These are phyloP conservation scores for Neelides sp. DNA, from an alignment of 1,140 invertebrate species.

Conservation along the genomic window DNA sequence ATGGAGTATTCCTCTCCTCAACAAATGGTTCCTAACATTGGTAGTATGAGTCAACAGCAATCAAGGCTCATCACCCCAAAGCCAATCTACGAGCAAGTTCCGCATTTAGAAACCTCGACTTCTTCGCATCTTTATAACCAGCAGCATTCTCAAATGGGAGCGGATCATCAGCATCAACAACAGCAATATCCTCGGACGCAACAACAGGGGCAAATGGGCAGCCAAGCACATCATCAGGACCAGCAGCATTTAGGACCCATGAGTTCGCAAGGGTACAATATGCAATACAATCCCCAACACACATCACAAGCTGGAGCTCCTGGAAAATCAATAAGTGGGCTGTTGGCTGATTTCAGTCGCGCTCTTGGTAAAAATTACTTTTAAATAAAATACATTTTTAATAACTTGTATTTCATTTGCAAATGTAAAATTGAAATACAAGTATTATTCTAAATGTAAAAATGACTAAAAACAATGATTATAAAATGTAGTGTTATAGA, in stretches of 20 bases:
- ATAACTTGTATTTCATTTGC: conserved; percentile 10
- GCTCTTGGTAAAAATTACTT: conserved; percentile 36
- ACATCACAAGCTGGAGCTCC: conserved; percentile 16
- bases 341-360: conserved; percentile 43
- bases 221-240: conserved; percentile 6
- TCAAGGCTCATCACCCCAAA: too few species aligned
- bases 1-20: too few species aligned
- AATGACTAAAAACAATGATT: background rate
- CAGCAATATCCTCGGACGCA: conserved; percentile 7
- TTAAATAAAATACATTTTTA: background rate
- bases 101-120: too few species aligned
- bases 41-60: too few species aligned
- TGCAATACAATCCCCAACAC: background rate
- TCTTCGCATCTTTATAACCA: conserved; percentile 5
- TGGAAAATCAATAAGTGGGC: conserved; percentile 38
- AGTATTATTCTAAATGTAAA: background rate
- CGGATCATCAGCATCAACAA: conserved; percentile 1
- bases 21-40: too few species aligned
- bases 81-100: too few species aligned
- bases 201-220: conserved; percentile 1
- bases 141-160: conserved; percentile 5
- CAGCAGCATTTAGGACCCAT: conserved; percentile 11
- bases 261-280: conserved; percentile 22
- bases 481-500: too few species aligned
- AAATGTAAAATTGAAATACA: background rate